Percentiles rank a stretch among this genome's conserved stretches.
phyloP scores from a whole-genome alignment of 2,797 vertebrate species.

The Necrosyrtes monachus region DNA sequence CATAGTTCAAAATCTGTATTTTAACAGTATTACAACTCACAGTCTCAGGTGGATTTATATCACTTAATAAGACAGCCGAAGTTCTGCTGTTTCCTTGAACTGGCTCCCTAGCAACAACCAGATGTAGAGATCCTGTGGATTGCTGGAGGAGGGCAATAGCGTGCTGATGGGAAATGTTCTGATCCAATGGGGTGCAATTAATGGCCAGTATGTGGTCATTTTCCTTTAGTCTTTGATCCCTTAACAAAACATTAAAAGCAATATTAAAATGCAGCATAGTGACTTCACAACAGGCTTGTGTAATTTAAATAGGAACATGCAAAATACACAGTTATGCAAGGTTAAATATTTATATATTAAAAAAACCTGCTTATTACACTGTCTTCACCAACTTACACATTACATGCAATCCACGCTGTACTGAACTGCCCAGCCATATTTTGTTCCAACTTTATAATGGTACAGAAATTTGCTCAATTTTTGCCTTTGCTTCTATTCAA shows the following conservation, averaged over 20 bases:
- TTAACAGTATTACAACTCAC: conserved; percentile 72
- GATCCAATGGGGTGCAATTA: conserved; percentile 86
- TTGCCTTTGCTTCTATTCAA: not conserved
- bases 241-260: conserved; percentile 67
- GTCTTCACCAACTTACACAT: not conserved
- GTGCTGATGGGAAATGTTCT: conserved; percentile 87
- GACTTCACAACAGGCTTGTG: not conserved
- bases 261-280: not conserved
- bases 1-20: not conserved
- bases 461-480: not conserved
- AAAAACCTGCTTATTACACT: not conserved
- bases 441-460: not conserved
- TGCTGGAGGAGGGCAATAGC: conserved; percentile 90
- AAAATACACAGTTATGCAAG: not conserved
- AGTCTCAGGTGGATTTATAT: conserved; percentile 60
- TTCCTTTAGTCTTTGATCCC: conserved; percentile 89
- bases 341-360: not conserved
- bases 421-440: not conserved
- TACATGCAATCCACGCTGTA: not conserved
- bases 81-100: conserved; percentile 31
- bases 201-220: conserved; percentile 95
- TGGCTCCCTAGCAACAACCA: conserved; percentile 86
- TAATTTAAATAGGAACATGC: not conserved
- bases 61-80: conserved; percentile 10
- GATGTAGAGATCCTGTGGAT: conserved; percentile 80